Evolutionary conservation across 2,888 invertebrate species (phyloP), one percentile per base, ranked within the genome.

Genomic region (Alviniconcha strummeri): DNA sequence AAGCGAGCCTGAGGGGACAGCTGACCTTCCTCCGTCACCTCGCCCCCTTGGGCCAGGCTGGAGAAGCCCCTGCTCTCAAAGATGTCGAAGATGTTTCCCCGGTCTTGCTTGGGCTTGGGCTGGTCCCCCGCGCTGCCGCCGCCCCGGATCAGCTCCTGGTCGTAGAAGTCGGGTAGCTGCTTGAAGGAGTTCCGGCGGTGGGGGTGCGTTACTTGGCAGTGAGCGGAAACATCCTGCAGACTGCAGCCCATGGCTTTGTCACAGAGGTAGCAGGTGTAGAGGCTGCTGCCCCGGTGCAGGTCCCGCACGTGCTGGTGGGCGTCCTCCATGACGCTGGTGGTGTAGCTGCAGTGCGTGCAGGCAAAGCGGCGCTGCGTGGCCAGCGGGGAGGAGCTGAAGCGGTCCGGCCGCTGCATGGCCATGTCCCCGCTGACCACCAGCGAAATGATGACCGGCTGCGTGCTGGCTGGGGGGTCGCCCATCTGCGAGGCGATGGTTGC

Each of bases 211-310:
- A 86, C 82, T 36, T 86, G 85, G 83, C 88, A 88, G 80, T 90
- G 91, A 13, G 86, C 83, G 11, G 86, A 81, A 57, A 90, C 89
- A 13, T 88, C 86, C 67, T 87, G 87, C 57, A 89, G 88, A 52
- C 87, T 85, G 69, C 60, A 83, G 69, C 78, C 84, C n/a, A 87
- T 83, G 54, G 82, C 86, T 55, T 88, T 85, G 52, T 89, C 88
- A 85, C 91, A 91, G 19, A 90, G 80, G 15, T 88, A 87, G 84
- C 91, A 91, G 69, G 89, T 86, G 83, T 88, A 91, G 64, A 90
- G 84, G 17, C 88, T 84, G n/a, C 87, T 84, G 17, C 86, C 81
- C 55, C 84, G 74, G 69, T 90, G 89, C 17, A 87, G 83, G 55
- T 89, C 87, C 17, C 87, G 84, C 9, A 87, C 84, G 81, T 90